Evolutionary conservation across 2,797 vertebrate genomes (phyloP), one percentile per base, ranked within the genome.

Genomic region (Neosilurus mollespiculum): DNA sequence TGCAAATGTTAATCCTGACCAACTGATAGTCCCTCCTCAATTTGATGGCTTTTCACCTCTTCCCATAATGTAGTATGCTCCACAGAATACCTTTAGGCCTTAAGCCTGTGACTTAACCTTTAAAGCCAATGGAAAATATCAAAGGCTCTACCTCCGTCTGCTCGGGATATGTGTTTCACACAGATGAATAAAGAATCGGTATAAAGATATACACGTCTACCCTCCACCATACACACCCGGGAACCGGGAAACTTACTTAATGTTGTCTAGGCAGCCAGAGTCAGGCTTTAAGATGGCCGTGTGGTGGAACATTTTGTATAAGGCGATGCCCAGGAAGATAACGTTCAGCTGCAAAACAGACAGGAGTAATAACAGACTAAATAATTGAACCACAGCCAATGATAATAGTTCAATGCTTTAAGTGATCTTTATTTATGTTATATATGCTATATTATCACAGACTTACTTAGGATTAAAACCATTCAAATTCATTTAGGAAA

Each of bases 261-360:
- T 98, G 93, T 99, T 99, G 94, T 99, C 98, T 91, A 99, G 95
- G 93, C 98, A 99, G 92, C 98, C 97, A 3, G 97, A 97, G 93
- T 99, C 98, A 1, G 98, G 98, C 92, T 99, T 99, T 92, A 99
- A 93, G 91, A 99, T 98, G 90, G 98, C 97, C 51, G 98, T 98
- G 92, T 99, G 98, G 93, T 99, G 98, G 92, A 99, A 99, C 98
- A 99, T 99, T 96, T 99, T 99, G 95, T 99, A 99, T 82, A 99
- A 96, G 62, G 98, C 98, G 83, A 99, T 99, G 91, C 97, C 98
- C 86, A 99, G 95, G 94, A 99, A 99, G 91, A 99, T 98, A 88
- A 99, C 96, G 76, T 99, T 99, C 89, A 99, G 96, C 98, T 99
- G 64, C 9, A 20, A 83, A 43, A 22, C 14, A 76, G 70, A 51